A percentile compares a stretch with the other conserved stretches of the same genome.
Conservation (phyloP, 2,113 vertebrate species). For the Globicephala melas region DNA sequence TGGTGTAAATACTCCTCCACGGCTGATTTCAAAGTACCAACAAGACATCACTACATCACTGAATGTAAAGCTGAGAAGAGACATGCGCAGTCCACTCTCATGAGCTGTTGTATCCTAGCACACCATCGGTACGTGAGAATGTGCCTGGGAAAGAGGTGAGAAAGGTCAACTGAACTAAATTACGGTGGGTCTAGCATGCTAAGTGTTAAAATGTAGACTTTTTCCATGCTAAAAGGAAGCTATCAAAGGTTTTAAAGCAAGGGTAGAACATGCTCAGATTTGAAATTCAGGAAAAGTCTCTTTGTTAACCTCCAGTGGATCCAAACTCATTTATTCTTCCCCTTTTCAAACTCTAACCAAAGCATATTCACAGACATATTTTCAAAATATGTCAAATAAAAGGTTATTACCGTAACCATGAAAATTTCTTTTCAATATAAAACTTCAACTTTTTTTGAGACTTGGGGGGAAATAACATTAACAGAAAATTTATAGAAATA, state of each 20-base stretch:
- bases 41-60: background rate
- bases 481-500: background rate
- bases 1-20: background rate
- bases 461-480: background rate
- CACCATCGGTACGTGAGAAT: too few relatives aligned
- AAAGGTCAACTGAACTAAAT: background rate
- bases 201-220: background rate
- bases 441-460: background rate
- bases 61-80: background rate
- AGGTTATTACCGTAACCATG: background rate
- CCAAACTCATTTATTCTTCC: background rate
- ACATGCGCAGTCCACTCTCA: background rate
- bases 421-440: background rate
- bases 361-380: background rate
- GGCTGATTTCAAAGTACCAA: background rate
- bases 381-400: background rate
- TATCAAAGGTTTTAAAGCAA: background rate
- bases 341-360: background rate
- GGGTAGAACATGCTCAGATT: background rate
- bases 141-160: background rate
- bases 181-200: background rate
- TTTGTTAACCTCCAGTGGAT: background rate
- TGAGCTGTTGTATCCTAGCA: background rate
- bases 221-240: background rate
- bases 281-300: background rate